Evolutionary conservation across 2,113 vertebrate species (phyloP).

Genomic region (Neodontobutis hainanensis): DNA sequence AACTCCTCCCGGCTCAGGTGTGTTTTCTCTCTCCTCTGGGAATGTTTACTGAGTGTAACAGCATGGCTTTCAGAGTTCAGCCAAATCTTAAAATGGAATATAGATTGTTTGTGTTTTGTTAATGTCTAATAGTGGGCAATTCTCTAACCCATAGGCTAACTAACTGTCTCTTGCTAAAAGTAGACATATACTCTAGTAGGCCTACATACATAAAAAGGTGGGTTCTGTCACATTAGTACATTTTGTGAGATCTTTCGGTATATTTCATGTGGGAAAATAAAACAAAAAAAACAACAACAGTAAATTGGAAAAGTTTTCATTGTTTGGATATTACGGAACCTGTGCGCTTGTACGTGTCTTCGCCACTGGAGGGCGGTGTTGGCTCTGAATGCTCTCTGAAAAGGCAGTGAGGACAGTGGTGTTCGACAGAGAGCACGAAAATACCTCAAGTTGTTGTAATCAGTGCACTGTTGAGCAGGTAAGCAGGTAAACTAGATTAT

Average conservation of each 20-base stretch:
- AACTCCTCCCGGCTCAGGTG: conserved; percentile 62
- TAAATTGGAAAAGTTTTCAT: no score
- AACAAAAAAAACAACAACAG: no score
- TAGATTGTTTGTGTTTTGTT: no score
- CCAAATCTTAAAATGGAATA: background rate
- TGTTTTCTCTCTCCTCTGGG: conserved; percentile 35
- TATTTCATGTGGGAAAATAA: no score
- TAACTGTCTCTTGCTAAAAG: no score
- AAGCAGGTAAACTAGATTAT: background rate
- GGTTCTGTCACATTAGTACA: no score
- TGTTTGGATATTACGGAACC: no score
- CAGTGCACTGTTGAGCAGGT: background rate
- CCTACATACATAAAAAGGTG: no score
- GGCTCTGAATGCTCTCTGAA: conserved; percentile 55
- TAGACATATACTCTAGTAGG: no score
- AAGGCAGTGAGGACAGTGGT: background rate
- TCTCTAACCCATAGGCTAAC: no score
- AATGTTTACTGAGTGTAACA: conserved; percentile 19
- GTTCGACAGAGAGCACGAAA: background rate
- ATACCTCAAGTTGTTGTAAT: background rate
- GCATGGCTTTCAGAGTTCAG: conserved; percentile 13
- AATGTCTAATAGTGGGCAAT: no score
- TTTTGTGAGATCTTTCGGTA: no score
- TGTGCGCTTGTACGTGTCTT: background rate
- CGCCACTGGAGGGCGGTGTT: conserved; percentile 76